Evolutionary conservation across 2,888 invertebrate genomes (phyloP), one percentile per base, ranked within the genome.

Genomic region (Macrophya alboannulata): DNA sequence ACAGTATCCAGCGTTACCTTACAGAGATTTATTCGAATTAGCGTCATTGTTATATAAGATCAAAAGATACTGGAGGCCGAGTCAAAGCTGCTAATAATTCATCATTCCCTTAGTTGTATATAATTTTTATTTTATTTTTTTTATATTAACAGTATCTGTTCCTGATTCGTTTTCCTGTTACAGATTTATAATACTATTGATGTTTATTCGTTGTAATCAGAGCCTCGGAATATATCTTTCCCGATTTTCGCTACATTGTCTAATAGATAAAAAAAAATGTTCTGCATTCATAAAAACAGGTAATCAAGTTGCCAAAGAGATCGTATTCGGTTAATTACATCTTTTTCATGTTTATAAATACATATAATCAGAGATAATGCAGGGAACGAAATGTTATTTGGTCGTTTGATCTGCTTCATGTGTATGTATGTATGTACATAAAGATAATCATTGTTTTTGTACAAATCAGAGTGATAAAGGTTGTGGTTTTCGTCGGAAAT

Each of bases 321-420:
- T 15, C 10, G 40, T 10, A 48, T 21, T 40, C 21, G 25, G 68
- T 40, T 17, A 15, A 71, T 37, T 2, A 43, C 1, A 74, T 45
- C n/a, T 45, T 45, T 45, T 74, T 45, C 72, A 45, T 31, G 31
- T 77, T 77, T 51, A 51, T n/a, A n/a, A n/a, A n/a, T 31, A 17
- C 17, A 43, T 45, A 17, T 51, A 51, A 43, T 74, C 21, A 71
- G 3, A 17, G 31, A 51, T 51, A 37, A 77, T 62, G 10, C 81
- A 77, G 77, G 55, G 17, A 17, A 77, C 77, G 77, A 77, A 77
- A 77, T 77, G 48, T 77, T 51, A 37, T 31, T 10, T 77, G 55
- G 77, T 77, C 77, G 77, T 77, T 77, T 55, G 77, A 59, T 31
- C 77, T 77, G 77, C 77, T 51, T 37, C n/a, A 62, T 31, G 31